A percentile compares a stretch with the other conserved stretches of the same genome.
Conservation (phyloP, 92 coral and sea anemone species). For the Zoanthus sansibaricus region DNA sequence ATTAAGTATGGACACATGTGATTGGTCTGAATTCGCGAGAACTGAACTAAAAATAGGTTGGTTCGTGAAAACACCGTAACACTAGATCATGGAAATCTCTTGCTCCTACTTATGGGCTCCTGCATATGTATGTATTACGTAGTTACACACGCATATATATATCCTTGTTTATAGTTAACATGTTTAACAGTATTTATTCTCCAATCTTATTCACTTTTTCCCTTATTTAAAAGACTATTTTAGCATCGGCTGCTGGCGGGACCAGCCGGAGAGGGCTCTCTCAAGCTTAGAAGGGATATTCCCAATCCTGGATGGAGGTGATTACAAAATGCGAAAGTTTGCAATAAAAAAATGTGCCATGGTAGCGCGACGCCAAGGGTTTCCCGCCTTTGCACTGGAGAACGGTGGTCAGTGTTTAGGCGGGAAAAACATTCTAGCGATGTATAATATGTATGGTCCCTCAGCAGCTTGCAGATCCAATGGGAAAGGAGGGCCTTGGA, state of each 20-base stretch:
- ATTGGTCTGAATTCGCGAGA: too few species aligned
- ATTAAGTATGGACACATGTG: too few species aligned
- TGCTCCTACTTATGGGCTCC: too few species aligned
- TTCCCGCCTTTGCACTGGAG: constrained; percentile 91
- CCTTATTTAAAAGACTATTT: constrained; percentile 62
- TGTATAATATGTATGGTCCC: constrained; percentile 91
- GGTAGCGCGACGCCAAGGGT: constrained; percentile 90
- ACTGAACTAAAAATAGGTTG: too few species aligned
- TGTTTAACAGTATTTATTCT: not conserved
- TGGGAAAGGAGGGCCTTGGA: constrained; percentile 97
- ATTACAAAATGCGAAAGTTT: constrained; percentile 77
- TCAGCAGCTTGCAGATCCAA: constrained; percentile 84
- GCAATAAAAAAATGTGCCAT: constrained; percentile 88
- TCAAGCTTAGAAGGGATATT: constrained; percentile 89
- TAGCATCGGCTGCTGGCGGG: constrained; percentile 99
- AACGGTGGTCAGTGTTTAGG: constrained; percentile 97
- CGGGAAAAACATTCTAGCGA: constrained; percentile 79
- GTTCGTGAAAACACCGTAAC: too few species aligned
- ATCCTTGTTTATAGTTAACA: too few species aligned
- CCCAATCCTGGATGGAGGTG: constrained; percentile 87
- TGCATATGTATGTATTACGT: too few species aligned
- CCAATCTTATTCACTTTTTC: not conserved
- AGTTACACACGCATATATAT: too few species aligned
- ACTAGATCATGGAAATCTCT: too few species aligned
- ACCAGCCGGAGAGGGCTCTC: constrained; percentile 90